These are phyloP conservation scores for Drepana arcuata DNA, from an alignment of 1,140 invertebrate species.

Conservation along the genomic window DNA sequence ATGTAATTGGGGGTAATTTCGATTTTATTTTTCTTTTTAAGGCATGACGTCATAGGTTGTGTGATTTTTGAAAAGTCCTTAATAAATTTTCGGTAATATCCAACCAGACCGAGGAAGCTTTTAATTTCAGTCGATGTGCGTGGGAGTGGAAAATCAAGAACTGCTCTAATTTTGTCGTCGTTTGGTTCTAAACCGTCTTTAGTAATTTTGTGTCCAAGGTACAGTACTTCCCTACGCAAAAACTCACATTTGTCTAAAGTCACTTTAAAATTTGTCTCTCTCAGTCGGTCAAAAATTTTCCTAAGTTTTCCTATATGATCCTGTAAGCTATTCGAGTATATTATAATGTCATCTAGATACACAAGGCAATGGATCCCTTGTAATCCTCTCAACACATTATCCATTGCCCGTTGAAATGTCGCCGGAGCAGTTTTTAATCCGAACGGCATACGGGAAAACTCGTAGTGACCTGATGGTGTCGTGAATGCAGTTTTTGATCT, in stretches of 20 bases:
- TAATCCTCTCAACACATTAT: slow-evolving; percentile 11
- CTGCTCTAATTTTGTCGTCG: slow-evolving; percentile 13
- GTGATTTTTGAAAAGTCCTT: slow-evolving; percentile 21
- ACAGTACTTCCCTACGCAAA: slow-evolving; percentile 6
- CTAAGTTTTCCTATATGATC: slow-evolving; percentile 13
- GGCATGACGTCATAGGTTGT: slow-evolving; percentile 17
- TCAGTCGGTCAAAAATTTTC: slow-evolving; percentile 8
- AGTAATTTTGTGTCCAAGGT: slow-evolving; percentile 12
- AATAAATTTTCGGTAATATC: slow-evolving; percentile 37
- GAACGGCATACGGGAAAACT: slow-evolving; percentile 15
- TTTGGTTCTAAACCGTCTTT: slow-evolving; percentile 12
- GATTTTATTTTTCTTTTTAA: slow-evolving; percentile 16
- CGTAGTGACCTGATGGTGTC: not conserved
- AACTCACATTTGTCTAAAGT: slow-evolving; percentile 12
- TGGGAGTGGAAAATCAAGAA: slow-evolving; percentile 12
- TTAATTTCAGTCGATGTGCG: slow-evolving; percentile 12
- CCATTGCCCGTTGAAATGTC: slow-evolving; percentile 7
- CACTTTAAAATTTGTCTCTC: slow-evolving; percentile 7
- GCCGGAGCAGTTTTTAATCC: slow-evolving; percentile 17
- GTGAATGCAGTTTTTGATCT: slow-evolving; percentile 11
- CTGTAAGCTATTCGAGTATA: slow-evolving; percentile 11
- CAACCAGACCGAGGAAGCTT: slow-evolving; percentile 28
- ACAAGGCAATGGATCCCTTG: slow-evolving; percentile 13
- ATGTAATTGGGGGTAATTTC: slow-evolving; percentile 9
- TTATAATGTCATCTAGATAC: slow-evolving; percentile 17